Percentiles rank a stretch among this genome's conserved stretches.
Evolutionary conservation across 2,888 invertebrate genomes (phyloP).

Genomic region (Glyphotaelius pellucidus): DNA sequence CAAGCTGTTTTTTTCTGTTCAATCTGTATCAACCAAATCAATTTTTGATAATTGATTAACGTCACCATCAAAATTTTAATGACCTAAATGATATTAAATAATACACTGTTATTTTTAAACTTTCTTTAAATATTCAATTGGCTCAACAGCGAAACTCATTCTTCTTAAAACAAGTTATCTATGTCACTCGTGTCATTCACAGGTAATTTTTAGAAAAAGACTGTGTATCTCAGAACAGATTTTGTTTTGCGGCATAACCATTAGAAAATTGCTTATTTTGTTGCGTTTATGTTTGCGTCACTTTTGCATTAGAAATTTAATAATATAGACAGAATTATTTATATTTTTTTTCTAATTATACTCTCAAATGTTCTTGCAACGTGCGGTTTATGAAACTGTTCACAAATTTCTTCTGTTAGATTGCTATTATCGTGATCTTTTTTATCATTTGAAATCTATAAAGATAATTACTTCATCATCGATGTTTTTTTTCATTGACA

Average conservation of each 20-base stretch:
- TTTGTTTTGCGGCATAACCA: background rate
- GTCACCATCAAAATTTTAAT: background rate
- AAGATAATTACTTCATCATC: background rate
- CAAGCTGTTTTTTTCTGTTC: background rate
- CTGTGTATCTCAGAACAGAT: background rate
- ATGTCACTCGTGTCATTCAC: no score
- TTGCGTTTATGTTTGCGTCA: background rate
- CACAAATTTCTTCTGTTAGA: background rate
- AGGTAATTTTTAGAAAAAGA: background rate
- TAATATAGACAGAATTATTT: background rate
- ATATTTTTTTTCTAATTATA: background rate
- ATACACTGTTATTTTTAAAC: no score
- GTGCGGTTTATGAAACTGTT: no score
- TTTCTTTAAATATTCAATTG: no score
- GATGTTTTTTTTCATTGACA: background rate
- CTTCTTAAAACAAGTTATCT: no score
- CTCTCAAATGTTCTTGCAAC: no score
- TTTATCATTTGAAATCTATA: no score
- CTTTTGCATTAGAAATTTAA: background rate
- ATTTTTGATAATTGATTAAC: background rate
- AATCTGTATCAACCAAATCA: background rate
- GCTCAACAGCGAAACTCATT: no score
- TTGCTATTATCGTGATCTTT: background rate
- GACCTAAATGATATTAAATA: background rate
- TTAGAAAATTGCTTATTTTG: background rate